These are phyloP conservation scores for Melolontha melolontha DNA, from an alignment of 2,888 invertebrate genomes.

Conservation along the genomic window DNA sequence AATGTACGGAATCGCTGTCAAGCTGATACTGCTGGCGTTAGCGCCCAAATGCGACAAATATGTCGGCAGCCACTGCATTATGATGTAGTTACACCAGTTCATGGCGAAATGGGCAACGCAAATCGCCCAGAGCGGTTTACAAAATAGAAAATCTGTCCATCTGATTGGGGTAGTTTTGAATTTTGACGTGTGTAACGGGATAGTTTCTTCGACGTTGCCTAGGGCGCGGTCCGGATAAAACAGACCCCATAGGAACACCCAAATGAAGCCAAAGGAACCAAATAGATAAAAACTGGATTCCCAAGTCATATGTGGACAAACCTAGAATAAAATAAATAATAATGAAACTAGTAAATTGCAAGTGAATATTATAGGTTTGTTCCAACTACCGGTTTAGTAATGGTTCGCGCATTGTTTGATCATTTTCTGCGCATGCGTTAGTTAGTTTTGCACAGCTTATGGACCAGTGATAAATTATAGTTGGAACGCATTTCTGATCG, in stretches of 20 bases:
- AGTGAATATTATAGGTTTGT: too few relatives aligned
- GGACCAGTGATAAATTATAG: too few relatives aligned
- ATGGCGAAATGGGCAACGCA: conserved; percentile 83
- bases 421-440: too few relatives aligned
- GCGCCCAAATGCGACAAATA: conserved; percentile 76
- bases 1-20: conserved; percentile 80
- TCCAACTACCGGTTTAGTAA: too few relatives aligned
- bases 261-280: conserved; percentile 75
- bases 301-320: conserved; percentile 78
- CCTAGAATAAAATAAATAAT: conserved; percentile 61
- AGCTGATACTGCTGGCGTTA: conserved; percentile 76
- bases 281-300: conserved; percentile 76
- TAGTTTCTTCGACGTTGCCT: conserved; percentile 67
- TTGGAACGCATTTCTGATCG: too few relatives aligned
- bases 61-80: conserved; percentile 84
- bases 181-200: conserved; percentile 67
- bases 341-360: neutral
- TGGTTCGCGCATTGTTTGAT: too few relatives aligned
- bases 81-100: conserved; percentile 85
- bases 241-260: conserved; percentile 75
- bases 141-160: conserved; percentile 75
- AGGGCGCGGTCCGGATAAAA: conserved; percentile 71
- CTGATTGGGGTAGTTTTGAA: conserved; percentile 25
- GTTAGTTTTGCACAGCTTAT: too few relatives aligned
- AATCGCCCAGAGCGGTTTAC: conserved; percentile 79